Evolutionary conservation across 2,113 vertebrate species (phyloP).

Genomic region (Chitala chitala): DNA sequence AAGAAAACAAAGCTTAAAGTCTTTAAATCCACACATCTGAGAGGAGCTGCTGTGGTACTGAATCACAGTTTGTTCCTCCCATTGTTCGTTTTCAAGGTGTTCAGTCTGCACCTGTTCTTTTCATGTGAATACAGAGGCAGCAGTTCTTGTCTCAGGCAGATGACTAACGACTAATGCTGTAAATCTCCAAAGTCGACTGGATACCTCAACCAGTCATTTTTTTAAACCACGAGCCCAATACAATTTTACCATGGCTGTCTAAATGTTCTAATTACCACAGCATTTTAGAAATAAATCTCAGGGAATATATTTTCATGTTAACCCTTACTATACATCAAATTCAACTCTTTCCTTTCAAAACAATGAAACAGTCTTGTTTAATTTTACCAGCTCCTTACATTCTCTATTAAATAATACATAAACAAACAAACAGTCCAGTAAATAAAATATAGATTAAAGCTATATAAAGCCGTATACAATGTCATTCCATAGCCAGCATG

Average conservation of each 20-base stretch:
- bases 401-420: slow-evolving; percentile 12
- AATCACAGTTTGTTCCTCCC: neutral
- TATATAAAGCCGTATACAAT: slow-evolving; percentile 1
- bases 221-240: neutral
- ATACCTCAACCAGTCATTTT: neutral
- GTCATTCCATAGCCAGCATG: neutral
- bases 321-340: neutral
- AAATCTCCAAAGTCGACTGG: neutral
- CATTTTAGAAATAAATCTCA: neutral
- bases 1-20: neutral
- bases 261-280: neutral
- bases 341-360: neutral
- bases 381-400: neutral
- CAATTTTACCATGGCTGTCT: neutral
- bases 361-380: neutral
- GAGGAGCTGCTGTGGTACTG: neutral
- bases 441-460: neutral
- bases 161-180: neutral
- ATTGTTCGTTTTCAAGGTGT: neutral
- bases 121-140: neutral
- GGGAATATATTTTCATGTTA: neutral
- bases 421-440: too few relatives aligned
- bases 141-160: neutral
- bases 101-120: neutral
- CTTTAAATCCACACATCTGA: neutral